Percentiles rank a stretch among this genome's conserved stretches.
Evolutionary conservation across 2,113 vertebrate genomes (phyloP).

Genomic region (Psilopsiagon aurifrons): DNA sequence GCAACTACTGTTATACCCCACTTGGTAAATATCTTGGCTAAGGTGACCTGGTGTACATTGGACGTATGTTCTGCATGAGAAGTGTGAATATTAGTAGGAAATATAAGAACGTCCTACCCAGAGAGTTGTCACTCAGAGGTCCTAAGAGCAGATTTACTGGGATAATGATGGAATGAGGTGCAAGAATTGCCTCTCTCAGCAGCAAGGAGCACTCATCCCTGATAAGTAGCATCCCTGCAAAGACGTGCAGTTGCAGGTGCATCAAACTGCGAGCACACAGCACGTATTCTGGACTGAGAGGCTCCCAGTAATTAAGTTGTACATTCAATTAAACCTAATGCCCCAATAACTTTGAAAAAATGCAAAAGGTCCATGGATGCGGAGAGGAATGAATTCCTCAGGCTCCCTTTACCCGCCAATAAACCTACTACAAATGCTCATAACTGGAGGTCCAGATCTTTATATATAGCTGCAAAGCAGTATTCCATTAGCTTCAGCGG

Average conservation of each 20-base stretch:
- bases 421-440: not conserved
- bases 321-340: slow-evolving; percentile 30
- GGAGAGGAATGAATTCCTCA: not conserved
- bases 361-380: not conserved
- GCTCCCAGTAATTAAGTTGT: not conserved
- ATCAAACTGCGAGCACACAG: not conserved
- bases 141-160: not conserved
- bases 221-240: not conserved
- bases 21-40: not conserved
- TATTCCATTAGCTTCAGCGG: not conserved
- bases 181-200: not conserved
- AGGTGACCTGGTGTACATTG: not conserved
- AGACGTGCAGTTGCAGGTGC: not conserved
- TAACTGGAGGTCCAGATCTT: not conserved
- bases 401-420: not conserved
- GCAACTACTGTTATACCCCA: not conserved
- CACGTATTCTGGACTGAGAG: not conserved
- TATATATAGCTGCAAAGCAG: not conserved
- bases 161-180: not conserved
- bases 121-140: not conserved
- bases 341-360: not conserved
- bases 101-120: not conserved
- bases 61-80: not conserved
- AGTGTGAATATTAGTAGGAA: not conserved
- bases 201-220: not conserved